Base-by-base conservation (phyloP, 2,797 vertebrate genomes). In the Valencia hispanica region DNA sequence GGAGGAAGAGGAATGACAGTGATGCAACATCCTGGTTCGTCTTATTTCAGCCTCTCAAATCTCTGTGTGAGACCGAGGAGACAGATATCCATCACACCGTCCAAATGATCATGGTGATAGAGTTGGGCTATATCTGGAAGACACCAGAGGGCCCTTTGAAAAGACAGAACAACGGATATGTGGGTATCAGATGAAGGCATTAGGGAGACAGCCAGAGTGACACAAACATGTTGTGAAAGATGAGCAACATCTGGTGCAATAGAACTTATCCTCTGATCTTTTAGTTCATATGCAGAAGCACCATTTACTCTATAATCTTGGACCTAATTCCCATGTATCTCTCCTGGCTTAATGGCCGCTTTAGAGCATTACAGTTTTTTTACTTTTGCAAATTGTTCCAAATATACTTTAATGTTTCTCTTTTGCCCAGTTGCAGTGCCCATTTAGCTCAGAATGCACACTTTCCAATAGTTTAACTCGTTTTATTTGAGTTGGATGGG, bases 221-320 rank as follows among this genome's bases (percentile, higher is more conserved):
- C 91, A 91, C 89, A 94, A 94, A 94, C 92, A 95, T 94, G 93
- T 93, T 94, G 91, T 94, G 92, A 93, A 90, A 93, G 87, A 93
- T 92, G 87, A 87, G 87, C 79, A 93, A 94, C 94, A 95, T 95
- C 94, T 95, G 94, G 87, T 89, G 86, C 75, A 34, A 84, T 84
- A 77, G 87, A 91, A 93, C 90, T 92, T 84, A 92, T 92, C 90
- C 88, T 88, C 84, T 77, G 79, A 79, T 87, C 88, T 88, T 76
- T 79, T 84, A 83, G 81, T 90, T 92, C 77, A 30, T 18, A 82
- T 61, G 68, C 84, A 84, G 61, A 73, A 57, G 70, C 84, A 79
- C 86, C 81, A 75, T 87, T 86, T 75, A 86, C 84, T 79, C 83
- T 66, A 85, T 95, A 94, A 95, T 95, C 94, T 93, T 84, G 70